Percentiles rank a stretch among this genome's conserved stretches.
Evolutionary conservation across 2,113 vertebrate genomes (phyloP).

Genomic region (Prionailurus bengalensis): DNA sequence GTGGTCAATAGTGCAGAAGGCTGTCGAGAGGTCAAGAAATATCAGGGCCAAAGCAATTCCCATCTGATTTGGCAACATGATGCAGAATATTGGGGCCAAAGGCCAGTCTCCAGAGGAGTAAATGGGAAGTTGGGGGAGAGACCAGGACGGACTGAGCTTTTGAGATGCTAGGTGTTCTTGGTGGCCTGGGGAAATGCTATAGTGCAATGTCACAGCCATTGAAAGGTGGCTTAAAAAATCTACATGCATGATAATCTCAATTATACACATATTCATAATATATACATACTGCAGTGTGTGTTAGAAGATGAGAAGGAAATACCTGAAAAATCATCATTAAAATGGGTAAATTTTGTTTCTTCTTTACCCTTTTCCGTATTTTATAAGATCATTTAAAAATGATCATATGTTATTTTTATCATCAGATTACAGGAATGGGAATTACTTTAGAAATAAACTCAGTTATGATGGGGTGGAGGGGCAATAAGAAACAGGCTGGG

Average conservation of each 20-base stretch:
- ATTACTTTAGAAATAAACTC: not conserved
- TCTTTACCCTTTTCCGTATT: slow-evolving; percentile 6
- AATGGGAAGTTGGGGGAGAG: not conserved
- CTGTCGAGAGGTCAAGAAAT: not conserved
- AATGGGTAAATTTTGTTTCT: not conserved
- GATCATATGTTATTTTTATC: not conserved
- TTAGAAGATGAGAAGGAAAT: not conserved
- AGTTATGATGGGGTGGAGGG: not conserved
- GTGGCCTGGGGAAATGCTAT: not conserved
- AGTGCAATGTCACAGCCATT: not conserved
- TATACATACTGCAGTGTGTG: not conserved
- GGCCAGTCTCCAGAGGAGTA: not conserved
- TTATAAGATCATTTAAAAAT: slow-evolving; percentile 11
- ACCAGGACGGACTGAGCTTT: no score
- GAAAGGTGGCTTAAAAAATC: slow-evolving; percentile 6
- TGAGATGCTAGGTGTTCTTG: not conserved
- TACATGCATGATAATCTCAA: not conserved
- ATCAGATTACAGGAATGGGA: not conserved
- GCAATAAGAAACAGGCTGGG: not conserved
- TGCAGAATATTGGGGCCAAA: not conserved
- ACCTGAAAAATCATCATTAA: not conserved
- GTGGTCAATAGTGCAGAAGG: not conserved
- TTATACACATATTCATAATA: not conserved
- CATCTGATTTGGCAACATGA: not conserved
- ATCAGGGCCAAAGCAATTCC: not conserved